Conservation (phyloP, 1,140 invertebrate species). For the Zaprionus lachaisei region DNA sequence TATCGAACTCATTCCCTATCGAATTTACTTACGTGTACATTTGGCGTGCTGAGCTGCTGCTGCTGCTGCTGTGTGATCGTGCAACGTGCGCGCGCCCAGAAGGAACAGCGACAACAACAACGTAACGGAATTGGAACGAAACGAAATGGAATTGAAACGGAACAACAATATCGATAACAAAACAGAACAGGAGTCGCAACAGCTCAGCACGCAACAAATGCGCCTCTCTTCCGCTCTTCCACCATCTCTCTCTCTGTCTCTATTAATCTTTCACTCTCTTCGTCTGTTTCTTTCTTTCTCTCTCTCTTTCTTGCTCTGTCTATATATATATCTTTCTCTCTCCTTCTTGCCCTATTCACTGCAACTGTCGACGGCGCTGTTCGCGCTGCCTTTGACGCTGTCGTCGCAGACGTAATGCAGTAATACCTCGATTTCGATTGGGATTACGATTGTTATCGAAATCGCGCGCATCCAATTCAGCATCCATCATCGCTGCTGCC, state of each 20-base stretch:
- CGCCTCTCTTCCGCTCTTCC: neutral
- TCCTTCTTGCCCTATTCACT: constrained; percentile 23
- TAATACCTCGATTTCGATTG: constrained; percentile 70
- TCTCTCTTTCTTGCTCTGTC: neutral
- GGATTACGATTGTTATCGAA: constrained; percentile 23
- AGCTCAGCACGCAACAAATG: constrained; percentile 5
- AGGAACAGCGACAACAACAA: constrained; percentile 26
- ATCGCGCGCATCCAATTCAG: constrained; percentile 5
- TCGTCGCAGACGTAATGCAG: constrained; percentile 61
- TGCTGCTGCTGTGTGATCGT: constrained; percentile 13
- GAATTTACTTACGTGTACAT: constrained; percentile 61
- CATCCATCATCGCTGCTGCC: neutral
- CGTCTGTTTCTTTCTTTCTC: neutral
- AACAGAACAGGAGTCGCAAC: neutral
- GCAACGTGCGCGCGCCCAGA: neutral
- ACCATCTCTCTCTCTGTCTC: neutral
- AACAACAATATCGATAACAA: constrained; percentile 1
- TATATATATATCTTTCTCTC: neutral
- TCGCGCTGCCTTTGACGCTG: constrained; percentile 57
- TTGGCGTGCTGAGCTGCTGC: constrained; percentile 57
- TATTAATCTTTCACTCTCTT: neutral
- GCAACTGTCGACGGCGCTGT: constrained; percentile 47
- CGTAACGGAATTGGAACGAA: constrained; percentile 1
- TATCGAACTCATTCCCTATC: constrained; percentile 17
- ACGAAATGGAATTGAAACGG: constrained; percentile 6